phyloP scores from a whole-genome alignment of 2,797 vertebrate genomes.

The Sparidentex hasta region DNA sequence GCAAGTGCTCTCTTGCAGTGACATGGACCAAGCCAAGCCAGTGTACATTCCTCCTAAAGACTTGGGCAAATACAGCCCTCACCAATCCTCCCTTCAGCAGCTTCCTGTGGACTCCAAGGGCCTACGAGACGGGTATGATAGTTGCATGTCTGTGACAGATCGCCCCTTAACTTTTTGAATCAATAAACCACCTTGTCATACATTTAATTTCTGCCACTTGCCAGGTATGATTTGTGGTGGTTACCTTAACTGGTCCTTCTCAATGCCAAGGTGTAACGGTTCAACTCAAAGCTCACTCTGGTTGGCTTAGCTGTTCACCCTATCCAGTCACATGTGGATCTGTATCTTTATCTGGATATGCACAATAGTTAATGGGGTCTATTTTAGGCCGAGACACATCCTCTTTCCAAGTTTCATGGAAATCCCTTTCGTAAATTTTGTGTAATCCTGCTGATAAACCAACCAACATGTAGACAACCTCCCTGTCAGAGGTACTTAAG shows the following conservation, averaged over 20 bases:
- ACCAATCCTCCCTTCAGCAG: conserved; percentile 84
- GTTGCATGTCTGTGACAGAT: neutral
- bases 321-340: too few relatives aligned
- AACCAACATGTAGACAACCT: too few relatives aligned
- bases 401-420: too few relatives aligned
- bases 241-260: neutral
- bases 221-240: neutral
- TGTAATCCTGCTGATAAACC: too few relatives aligned
- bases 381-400: too few relatives aligned
- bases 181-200: neutral
- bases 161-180: neutral
- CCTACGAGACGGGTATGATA: conserved; percentile 60
- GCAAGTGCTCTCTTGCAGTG: conserved; percentile 51
- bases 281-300: too few relatives aligned
- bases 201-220: neutral
- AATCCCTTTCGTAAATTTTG: too few relatives aligned
- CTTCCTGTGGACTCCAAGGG: conserved; percentile 75
- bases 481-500: neutral
- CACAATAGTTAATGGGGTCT: too few relatives aligned
- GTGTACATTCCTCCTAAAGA: conserved; percentile 88
- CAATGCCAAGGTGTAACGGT: too few relatives aligned
- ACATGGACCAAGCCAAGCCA: conserved; percentile 81
- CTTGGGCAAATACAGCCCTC: conserved; percentile 89
- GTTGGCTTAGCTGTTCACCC: too few relatives aligned
- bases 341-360: too few relatives aligned